Conservation (phyloP, 1,140 invertebrate species). For the Aphelenchoides besseyi region DNA sequence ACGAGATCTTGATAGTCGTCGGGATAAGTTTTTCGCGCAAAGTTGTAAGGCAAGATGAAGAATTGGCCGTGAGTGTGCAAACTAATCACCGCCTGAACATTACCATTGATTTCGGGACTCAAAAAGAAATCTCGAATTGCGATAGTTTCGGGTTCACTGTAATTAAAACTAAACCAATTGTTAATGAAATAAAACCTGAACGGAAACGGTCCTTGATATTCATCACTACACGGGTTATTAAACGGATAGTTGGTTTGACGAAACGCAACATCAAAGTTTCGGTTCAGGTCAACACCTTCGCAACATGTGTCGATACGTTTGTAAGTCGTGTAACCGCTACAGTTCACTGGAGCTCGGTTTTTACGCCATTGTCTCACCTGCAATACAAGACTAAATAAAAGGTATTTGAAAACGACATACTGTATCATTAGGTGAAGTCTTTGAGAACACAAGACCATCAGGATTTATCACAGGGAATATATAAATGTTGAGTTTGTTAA, state of each 20-base stretch:
- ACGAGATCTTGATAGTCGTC: conserved; percentile 49
- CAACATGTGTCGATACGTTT: conserved; percentile 44
- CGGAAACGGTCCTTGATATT: conserved; percentile 56
- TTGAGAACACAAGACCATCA: conserved; percentile 72
- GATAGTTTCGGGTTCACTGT: conserved; percentile 55
- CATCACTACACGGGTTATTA: conserved; percentile 58
- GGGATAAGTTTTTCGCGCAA: conserved; percentile 48
- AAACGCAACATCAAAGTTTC: conserved; percentile 55
- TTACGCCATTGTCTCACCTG: conserved; percentile 58
- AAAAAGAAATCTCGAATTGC: conserved; percentile 55
- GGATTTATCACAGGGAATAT: conserved; percentile 72
- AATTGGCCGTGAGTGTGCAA: conserved; percentile 60
- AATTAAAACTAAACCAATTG: conserved; percentile 28
- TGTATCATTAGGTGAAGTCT: conserved; percentile 55
- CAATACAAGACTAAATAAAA: too few relatives aligned
- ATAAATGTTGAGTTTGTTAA: conserved; percentile 66
- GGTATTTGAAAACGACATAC: too few relatives aligned
- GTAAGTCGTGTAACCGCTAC: conserved; percentile 46
- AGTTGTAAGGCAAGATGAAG: conserved; percentile 58
- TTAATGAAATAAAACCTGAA: conserved; percentile 14
- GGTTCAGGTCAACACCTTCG: conserved; percentile 57
- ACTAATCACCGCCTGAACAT: conserved; percentile 51
- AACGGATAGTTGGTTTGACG: conserved; percentile 52
- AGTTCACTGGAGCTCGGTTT: conserved; percentile 53
- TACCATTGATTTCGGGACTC: conserved; percentile 47